Base-by-base conservation (phyloP, 1,140 invertebrate species). In the Drosophila oshimai region DNA sequence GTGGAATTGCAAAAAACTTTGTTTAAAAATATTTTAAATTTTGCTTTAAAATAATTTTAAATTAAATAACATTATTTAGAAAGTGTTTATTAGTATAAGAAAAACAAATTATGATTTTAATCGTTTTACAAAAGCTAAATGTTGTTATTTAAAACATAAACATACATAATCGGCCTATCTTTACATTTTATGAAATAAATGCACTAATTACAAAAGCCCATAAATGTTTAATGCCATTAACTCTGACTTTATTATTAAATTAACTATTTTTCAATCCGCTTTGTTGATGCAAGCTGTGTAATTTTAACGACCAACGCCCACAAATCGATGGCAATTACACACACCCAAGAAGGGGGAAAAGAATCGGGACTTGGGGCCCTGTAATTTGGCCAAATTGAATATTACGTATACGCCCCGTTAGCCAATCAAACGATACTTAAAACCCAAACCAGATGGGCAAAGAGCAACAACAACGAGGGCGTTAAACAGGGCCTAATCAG, bases 361-460 rank as follows among this genome's bases (percentile, higher is more conserved):
- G 60, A 55, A 5, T 3, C 7, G 9, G 31, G 55, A 20, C 18
- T 54, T 34, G 4, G 9, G 28, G 54, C 46, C 31, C 58, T 75
- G 65, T 84, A 80, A 86, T 84, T 84, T 75, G 45, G 28, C 34
- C 36, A 67, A 80, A 86, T 87, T 86, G 72, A 80, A 86, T 87
- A 87, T 76, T 70, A 87, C 75, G 62, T 72, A 86, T 86, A 87
- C 80, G 80, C 76, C 28, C 39, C 53, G 72, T 87, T 73, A 61
- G 34, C 73, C 34, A 46, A 37, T 36, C 46, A 31, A 44, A 37
- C 49, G 55, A 68, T 75, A 72, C 62, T 83, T 83, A 73, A 83
- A 77, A 76, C 51, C 34, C 54, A 34, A 34, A 41, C 33, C 29
- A 49, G 18, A 45, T 57, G 51, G 28, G 28, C 50, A 28, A 36